phyloP scores from a whole-genome alignment of 1,140 invertebrate genomes.

The Drosophila pruinosa region DNA sequence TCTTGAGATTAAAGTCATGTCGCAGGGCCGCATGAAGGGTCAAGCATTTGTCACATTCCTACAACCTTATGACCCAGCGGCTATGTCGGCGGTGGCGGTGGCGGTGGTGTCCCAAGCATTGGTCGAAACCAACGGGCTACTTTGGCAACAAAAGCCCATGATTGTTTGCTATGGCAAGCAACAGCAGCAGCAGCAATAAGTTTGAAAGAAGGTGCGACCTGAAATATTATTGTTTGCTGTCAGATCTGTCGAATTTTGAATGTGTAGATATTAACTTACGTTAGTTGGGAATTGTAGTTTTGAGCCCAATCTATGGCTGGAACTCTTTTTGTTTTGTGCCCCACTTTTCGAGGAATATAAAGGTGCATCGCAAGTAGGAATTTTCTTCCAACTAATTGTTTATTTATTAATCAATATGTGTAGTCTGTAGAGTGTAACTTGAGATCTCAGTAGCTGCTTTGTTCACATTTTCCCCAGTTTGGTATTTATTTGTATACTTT shows the following conservation, averaged over 20 bases:
- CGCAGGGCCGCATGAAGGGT: conserved; percentile 97
- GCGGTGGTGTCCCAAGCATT: conserved; percentile 89
- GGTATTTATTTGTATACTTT: not conserved
- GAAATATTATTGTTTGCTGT: too few species aligned
- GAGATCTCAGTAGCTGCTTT: conserved; percentile 35
- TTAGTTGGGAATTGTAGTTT: not conserved
- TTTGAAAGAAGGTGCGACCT: conserved; percentile 3
- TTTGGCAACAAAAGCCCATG: conserved; percentile 87
- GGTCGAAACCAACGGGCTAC: conserved; percentile 94
- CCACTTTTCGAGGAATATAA: too few species aligned
- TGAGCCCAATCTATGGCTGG: not conserved
- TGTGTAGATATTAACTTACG: not conserved
- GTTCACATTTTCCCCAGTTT: not conserved
- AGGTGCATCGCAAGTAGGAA: not conserved
- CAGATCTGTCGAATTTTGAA: not conserved
- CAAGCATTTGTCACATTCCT: conserved; percentile 91
- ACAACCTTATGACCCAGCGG: too few species aligned
- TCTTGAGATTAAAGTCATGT: conserved; percentile 89
- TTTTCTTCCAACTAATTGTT: not conserved
- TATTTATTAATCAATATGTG: not conserved
- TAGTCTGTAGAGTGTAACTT: not conserved
- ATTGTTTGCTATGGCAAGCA: conserved; percentile 90
- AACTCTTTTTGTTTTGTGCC: too few species aligned
- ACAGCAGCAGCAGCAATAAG: conserved; percentile 70
- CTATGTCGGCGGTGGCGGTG: conserved; percentile 85